These are phyloP conservation scores for Plotosus lineatus DNA, from an alignment of 2,113 vertebrate genomes.

Conservation along the genomic window DNA sequence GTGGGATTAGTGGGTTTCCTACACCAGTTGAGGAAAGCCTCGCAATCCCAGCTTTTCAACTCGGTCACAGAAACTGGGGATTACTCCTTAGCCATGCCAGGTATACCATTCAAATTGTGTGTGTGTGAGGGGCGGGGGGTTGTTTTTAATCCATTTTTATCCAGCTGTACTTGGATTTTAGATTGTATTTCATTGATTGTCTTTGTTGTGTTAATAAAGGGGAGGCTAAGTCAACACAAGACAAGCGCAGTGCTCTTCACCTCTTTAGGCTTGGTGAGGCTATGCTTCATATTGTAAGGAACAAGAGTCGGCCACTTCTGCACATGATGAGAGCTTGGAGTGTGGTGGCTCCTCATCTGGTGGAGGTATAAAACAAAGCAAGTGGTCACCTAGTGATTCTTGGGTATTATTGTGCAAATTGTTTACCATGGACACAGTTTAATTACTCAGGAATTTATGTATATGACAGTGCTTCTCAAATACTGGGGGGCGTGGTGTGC, in stretches of 20 bases:
- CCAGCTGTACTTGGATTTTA: background rate
- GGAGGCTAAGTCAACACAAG: slow-evolving; percentile 87
- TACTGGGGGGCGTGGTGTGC: no score
- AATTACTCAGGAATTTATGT: background rate
- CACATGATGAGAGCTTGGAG: slow-evolving; percentile 96
- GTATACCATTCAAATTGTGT: slow-evolving; percentile 62
- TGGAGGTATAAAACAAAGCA: slow-evolving; percentile 77
- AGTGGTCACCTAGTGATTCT: background rate
- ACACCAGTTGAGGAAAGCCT: slow-evolving; percentile 92
- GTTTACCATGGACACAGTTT: background rate
- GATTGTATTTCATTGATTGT: background rate
- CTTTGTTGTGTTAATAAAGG: slow-evolving; percentile 67
- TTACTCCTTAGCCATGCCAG: slow-evolving; percentile 94
- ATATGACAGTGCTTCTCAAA: no score
- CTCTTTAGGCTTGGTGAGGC: slow-evolving; percentile 92
- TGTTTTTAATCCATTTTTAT: no score
- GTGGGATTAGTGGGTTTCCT: slow-evolving; percentile 86
- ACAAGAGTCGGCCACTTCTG: slow-evolving; percentile 83
- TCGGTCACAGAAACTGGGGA: slow-evolving; percentile 88
- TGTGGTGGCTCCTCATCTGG: slow-evolving; percentile 92
- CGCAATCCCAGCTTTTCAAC: slow-evolving; percentile 92
- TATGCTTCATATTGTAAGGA: slow-evolving; percentile 91
- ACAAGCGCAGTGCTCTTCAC: slow-evolving; percentile 86
- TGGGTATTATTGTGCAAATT: no score
- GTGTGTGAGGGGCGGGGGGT: no score